These are phyloP conservation scores for Drosophila mayaguana DNA, from an alignment of 2,888 invertebrate species.

Conservation along the genomic window DNA sequence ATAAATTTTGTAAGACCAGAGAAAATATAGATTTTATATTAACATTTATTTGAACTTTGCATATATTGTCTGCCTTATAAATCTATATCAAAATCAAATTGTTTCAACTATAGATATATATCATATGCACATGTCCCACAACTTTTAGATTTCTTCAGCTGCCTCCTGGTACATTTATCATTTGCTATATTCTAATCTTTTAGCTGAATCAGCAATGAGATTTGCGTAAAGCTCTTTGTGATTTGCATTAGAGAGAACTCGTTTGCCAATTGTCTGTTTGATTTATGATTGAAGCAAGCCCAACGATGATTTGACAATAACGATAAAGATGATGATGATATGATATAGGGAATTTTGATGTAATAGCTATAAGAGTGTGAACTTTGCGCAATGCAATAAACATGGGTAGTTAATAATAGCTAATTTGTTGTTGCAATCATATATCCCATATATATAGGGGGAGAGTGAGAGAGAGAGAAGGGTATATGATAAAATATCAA, in stretches of 20 bases:
- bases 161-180: slow-evolving; percentile 11
- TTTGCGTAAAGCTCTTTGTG: slow-evolving; percentile 15
- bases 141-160: background rate
- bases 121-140: background rate
- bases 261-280: slow-evolving; percentile 34
- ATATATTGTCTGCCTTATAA: no score
- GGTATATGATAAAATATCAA: background rate
- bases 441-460: background rate
- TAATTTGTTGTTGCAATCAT: slow-evolving; percentile 5
- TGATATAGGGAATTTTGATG: slow-evolving; percentile 12
- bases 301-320: slow-evolving; percentile 10
- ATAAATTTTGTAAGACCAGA: no score
- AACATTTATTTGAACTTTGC: no score
- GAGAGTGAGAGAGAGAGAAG: background rate
- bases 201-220: slow-evolving; percentile 18
- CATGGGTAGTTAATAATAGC: slow-evolving; percentile 13
- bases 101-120: background rate
- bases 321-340: slow-evolving; percentile 23
- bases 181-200: slow-evolving; percentile 5
- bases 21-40: no score
- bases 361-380: slow-evolving; percentile 14
- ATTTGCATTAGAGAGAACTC: slow-evolving; percentile 24
- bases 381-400: slow-evolving; percentile 32
- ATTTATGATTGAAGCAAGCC: slow-evolving; percentile 20
- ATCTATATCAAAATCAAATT: no score